Percentiles rank a stretch among this genome's conserved stretches.
These are phyloP conservation scores for Ellobius talpinus DNA, from an alignment of 2,113 vertebrate genomes.

Conservation along the genomic window DNA sequence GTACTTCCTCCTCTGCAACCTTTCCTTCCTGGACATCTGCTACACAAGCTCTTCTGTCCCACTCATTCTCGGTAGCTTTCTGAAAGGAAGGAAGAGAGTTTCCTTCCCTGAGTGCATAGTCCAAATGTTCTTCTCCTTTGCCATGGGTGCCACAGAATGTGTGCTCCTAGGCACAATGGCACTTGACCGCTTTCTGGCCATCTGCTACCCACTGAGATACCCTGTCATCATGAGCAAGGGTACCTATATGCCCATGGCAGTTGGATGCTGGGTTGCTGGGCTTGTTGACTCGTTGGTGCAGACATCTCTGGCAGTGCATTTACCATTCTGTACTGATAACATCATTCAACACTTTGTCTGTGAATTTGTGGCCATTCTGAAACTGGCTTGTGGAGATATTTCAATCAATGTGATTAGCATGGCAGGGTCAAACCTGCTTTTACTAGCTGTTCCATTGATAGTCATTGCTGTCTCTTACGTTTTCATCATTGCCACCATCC, in stretches of 20 bases:
- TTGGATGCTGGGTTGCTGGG: slow-evolving; percentile 63
- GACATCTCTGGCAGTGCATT: slow-evolving; percentile 55
- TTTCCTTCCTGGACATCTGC: slow-evolving; percentile 80
- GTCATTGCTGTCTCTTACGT: slow-evolving; percentile 72
- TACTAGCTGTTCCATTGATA: slow-evolving; percentile 64
- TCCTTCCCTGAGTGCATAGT: slow-evolving; percentile 72
- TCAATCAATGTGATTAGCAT: slow-evolving; percentile 75
- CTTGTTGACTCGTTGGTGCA: slow-evolving; percentile 61
- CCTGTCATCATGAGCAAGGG: slow-evolving; percentile 69
- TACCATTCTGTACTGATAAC: slow-evolving; percentile 75
- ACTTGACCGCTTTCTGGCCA: slow-evolving; percentile 76
- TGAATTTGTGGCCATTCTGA: slow-evolving; percentile 78
- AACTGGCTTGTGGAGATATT: slow-evolving; percentile 77
- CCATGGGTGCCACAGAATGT: slow-evolving; percentile 71
- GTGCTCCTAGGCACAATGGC: slow-evolving; percentile 80
- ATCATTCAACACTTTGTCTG: slow-evolving; percentile 76
- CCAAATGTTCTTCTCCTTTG: slow-evolving; percentile 80
- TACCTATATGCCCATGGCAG: slow-evolving; percentile 64
- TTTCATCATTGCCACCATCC: slow-evolving; percentile 70
- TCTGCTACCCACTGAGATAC: slow-evolving; percentile 81
- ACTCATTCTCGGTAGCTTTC: slow-evolving; percentile 73
- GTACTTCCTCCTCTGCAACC: slow-evolving; percentile 81
- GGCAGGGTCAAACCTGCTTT: slow-evolving; percentile 66
- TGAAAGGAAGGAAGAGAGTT: slow-evolving; percentile 70
- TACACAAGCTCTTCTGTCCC: slow-evolving; percentile 77